Percentiles rank a stretch among this genome's conserved stretches.
Conservation (phyloP, 1,140 invertebrate species). For the Macrosteles quadrilineatus region DNA sequence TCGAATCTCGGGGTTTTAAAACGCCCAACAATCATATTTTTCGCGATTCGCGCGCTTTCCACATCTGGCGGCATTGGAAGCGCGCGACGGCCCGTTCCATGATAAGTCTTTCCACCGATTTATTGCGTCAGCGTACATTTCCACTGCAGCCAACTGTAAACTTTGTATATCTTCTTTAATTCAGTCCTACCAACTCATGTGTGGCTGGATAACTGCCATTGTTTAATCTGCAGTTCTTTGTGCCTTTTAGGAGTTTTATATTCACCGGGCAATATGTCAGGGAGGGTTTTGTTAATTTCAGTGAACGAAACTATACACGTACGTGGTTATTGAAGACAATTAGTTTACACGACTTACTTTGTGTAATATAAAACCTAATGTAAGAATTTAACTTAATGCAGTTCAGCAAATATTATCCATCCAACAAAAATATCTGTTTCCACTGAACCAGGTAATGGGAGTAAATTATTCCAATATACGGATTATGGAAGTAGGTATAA, state of each 20-base stretch:
- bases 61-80: slow-evolving; percentile 4
- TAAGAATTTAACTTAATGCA: too few relatives aligned
- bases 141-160: slow-evolving; percentile 15
- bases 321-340: too few relatives aligned
- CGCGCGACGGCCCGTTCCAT: background rate
- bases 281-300: too few relatives aligned
- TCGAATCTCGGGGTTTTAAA: slow-evolving; percentile 13
- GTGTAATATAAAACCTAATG: too few relatives aligned
- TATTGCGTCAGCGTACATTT: slow-evolving; percentile 17
- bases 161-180: slow-evolving; percentile 22
- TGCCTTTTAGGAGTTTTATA: background rate
- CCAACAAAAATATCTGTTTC: too few relatives aligned
- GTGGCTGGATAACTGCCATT: slow-evolving; percentile 21
- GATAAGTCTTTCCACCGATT: slow-evolving; percentile 14
- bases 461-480: too few relatives aligned
- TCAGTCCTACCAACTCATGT: slow-evolving; percentile 25
- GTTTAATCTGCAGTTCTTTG: slow-evolving; percentile 16
- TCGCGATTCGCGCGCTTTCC: slow-evolving; percentile 10
- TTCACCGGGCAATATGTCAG: too few relatives aligned
- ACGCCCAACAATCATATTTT: slow-evolving; percentile 24
- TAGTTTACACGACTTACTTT: too few relatives aligned
- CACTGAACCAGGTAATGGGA: too few relatives aligned
- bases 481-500: too few relatives aligned
- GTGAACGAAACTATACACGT: too few relatives aligned
- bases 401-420: too few relatives aligned